These are phyloP conservation scores for Lasioglossum lativentre DNA, from an alignment of 2,888 invertebrate genomes.

Conservation along the genomic window DNA sequence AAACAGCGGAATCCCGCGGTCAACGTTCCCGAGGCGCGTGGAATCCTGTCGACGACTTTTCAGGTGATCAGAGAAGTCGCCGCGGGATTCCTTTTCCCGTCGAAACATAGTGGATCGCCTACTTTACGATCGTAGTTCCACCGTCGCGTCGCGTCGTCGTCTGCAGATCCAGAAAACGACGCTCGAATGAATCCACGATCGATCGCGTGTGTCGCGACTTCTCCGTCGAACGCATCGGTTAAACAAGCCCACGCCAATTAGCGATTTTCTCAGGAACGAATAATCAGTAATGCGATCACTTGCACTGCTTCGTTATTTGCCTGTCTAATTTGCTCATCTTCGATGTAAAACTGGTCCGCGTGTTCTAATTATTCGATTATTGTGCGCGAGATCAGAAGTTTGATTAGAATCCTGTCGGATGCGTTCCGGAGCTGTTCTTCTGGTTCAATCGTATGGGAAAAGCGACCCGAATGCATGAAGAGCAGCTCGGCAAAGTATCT, in stretches of 20 bases:
- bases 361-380: not conserved
- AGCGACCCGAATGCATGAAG: not conserved
- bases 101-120: not conserved
- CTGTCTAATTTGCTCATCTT: not conserved
- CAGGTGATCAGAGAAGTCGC: constrained; percentile 16
- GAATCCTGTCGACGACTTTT: constrained; percentile 18
- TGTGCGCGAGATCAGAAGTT: not conserved
- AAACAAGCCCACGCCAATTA: not conserved
- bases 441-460: constrained; percentile 8
- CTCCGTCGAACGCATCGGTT: not conserved
- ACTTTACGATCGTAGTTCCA: not conserved
- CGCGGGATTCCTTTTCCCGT: constrained; percentile 31
- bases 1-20: constrained; percentile 16
- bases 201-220: not conserved
- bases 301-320: not conserved
- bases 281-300: not conserved
- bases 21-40: constrained; percentile 11
- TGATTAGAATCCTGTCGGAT: not conserved
- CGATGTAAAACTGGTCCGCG: not conserved
- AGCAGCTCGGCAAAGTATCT: not conserved
- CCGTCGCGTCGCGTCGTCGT: not conserved
- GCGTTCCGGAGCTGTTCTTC: not conserved
- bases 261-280: not conserved
- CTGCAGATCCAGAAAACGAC: not conserved
- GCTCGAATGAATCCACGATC: not conserved